Evolutionary conservation across 1,140 invertebrate species (phyloP).

Genomic region (Euura lappo): DNA sequence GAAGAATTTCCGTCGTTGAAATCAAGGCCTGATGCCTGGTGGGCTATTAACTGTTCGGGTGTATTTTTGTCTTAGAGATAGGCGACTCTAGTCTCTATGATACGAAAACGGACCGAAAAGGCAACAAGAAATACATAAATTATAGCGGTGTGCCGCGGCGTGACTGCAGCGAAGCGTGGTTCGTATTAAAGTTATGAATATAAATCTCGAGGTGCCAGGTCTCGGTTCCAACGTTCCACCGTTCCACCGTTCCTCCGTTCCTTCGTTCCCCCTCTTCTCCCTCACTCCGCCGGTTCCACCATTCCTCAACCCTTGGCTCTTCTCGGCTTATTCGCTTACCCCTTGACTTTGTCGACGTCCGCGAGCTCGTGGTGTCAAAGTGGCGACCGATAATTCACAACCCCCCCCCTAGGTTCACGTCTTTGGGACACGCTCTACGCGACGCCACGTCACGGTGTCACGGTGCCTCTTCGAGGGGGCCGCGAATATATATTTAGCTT

Average conservation of each 20-base stretch:
- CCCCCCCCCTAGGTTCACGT: neutral
- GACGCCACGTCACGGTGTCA: neutral
- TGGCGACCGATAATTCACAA: conserved; percentile 1
- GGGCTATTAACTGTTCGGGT: too few relatives aligned
- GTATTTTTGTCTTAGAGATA: too few relatives aligned
- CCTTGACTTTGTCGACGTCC: neutral
- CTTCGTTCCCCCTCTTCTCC: neutral
- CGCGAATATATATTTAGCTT: neutral
- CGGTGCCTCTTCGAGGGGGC: neutral
- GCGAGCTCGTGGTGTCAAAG: conserved; percentile 1
- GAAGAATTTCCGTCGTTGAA: too few relatives aligned
- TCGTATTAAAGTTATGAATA: conserved; percentile 55
- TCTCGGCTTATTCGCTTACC: conserved; percentile 4
- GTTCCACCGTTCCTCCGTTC: neutral
- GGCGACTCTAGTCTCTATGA: too few relatives aligned
- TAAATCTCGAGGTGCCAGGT: conserved; percentile 43
- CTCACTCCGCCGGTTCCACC: conserved; percentile 10
- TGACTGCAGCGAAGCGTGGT: conserved; percentile 42
- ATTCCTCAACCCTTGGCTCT: neutral
- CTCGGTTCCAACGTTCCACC: conserved; percentile 8
- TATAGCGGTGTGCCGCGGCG: conserved; percentile 28
- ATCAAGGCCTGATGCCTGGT: too few relatives aligned
- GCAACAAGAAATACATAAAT: conserved; percentile 20
- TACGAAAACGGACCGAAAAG: too few relatives aligned
- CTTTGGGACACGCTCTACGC: neutral